A percentile compares a stretch with the other conserved stretches of the same genome.
Conservation (phyloP, 2,888 invertebrate species). For the Parapristionchus giblindavisi region DNA sequence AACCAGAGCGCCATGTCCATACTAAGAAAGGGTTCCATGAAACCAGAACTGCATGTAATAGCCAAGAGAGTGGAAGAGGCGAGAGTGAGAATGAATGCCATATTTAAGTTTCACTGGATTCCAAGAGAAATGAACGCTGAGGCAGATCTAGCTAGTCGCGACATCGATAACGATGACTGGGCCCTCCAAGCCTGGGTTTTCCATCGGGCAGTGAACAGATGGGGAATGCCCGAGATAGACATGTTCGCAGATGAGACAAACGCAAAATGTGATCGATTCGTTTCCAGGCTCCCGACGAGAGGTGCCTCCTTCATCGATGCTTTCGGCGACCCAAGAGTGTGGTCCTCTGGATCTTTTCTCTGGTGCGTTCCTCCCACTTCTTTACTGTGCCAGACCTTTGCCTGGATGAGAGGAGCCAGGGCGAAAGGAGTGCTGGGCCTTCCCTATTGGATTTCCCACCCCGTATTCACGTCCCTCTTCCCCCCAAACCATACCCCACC, state of each 20-base stretch:
- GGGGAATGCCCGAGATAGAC: background rate
- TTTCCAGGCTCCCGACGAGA: background rate
- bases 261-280: background rate
- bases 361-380: slow-evolving; percentile 15
- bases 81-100: background rate
- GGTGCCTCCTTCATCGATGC: background rate
- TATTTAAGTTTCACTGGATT: background rate
- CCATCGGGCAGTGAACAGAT: background rate
- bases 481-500: background rate
- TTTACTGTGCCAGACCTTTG: background rate
- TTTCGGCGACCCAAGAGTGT: background rate
- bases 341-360: background rate
- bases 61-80: background rate
- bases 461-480: slow-evolving; percentile 8
- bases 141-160: background rate
- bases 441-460: slow-evolving; percentile 13
- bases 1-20: slow-evolving; percentile 5
- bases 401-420: slow-evolving; percentile 11
- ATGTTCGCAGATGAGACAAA: background rate
- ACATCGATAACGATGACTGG: background rate
- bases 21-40: slow-evolving; percentile 5
- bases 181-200: background rate
- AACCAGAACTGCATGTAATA: background rate
- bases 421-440: background rate
- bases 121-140: slow-evolving; percentile 1